Conservation (phyloP, 2,113 vertebrate species). For the Sclerurus mexicanus region DNA sequence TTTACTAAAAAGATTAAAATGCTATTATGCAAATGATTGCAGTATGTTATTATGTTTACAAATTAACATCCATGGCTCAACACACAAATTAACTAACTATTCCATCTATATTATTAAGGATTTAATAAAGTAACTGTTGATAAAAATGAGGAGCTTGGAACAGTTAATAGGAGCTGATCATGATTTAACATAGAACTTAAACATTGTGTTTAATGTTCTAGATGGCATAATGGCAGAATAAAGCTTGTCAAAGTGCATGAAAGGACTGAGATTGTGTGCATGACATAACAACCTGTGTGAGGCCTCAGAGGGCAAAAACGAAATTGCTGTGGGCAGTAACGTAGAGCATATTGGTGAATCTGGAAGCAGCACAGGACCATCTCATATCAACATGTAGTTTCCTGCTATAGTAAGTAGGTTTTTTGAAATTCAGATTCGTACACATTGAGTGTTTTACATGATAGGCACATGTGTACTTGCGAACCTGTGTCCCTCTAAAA, state of each 20-base stretch:
- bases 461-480: not conserved
- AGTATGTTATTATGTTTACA: constrained; percentile 87
- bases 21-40: constrained; percentile 87
- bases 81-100: constrained; percentile 85
- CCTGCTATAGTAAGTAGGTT: not conserved
- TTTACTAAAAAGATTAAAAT: constrained; percentile 88
- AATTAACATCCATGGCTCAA: constrained; percentile 85
- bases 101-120: constrained; percentile 85
- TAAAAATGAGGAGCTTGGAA: constrained; percentile 76
- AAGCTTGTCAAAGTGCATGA: constrained; percentile 58
- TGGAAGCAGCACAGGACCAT: not conserved
- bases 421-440: constrained; percentile 59
- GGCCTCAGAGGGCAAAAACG: not conserved
- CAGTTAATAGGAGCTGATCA: constrained; percentile 72
- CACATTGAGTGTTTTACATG: constrained; percentile 26
- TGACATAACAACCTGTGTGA: not conserved
- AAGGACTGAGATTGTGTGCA: constrained; percentile 5
- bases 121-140: constrained; percentile 84
- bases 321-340: not conserved
- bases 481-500: constrained; percentile 39
- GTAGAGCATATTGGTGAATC: not conserved
- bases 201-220: constrained; percentile 75
- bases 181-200: constrained; percentile 74
- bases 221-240: constrained; percentile 70
- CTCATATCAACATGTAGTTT: not conserved